These are phyloP conservation scores for Metacarcinus magister DNA, from an alignment of 2,888 invertebrate genomes.

Conservation along the genomic window DNA sequence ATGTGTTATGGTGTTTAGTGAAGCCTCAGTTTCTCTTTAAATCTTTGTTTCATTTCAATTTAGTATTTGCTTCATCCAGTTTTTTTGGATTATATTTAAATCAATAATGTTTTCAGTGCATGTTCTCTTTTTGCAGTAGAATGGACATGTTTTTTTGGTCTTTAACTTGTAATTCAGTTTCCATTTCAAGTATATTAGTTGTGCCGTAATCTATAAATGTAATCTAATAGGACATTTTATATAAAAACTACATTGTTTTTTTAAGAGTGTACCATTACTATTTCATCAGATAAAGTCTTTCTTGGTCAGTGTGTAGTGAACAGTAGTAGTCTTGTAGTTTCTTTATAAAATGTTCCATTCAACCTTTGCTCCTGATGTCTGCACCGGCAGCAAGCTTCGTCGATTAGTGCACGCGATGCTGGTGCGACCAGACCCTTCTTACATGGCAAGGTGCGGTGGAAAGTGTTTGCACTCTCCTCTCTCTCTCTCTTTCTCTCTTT, in stretches of 20 bases:
- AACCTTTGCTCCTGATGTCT: conserved; percentile 42
- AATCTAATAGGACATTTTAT: not conserved
- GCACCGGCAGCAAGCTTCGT: conserved; percentile 73
- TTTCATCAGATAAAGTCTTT: not conserved
- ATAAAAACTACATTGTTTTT: not conserved
- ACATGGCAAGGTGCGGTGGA: conserved; percentile 74
- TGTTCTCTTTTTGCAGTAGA: not conserved
- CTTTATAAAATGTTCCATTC: not conserved
- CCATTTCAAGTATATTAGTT: not conserved
- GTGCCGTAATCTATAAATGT: not conserved
- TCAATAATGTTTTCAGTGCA: not conserved
- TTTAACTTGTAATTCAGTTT: not conserved
- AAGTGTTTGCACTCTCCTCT: not conserved
- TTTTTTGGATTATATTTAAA: not conserved
- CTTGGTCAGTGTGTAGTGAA: not conserved
- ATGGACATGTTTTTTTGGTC: not conserved
- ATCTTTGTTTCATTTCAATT: not conserved
- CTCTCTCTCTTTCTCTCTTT: not conserved
- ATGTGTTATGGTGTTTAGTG: too few species aligned
- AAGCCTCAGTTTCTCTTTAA: too few species aligned
- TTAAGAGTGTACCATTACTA: not conserved
- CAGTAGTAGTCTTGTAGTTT: not conserved
- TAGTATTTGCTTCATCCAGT: not conserved
- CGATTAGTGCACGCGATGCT: conserved; percentile 79
- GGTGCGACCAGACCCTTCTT: conserved; percentile 71